phyloP scores from a whole-genome alignment of 2,113 vertebrate species.

The Microtus oregoni region DNA sequence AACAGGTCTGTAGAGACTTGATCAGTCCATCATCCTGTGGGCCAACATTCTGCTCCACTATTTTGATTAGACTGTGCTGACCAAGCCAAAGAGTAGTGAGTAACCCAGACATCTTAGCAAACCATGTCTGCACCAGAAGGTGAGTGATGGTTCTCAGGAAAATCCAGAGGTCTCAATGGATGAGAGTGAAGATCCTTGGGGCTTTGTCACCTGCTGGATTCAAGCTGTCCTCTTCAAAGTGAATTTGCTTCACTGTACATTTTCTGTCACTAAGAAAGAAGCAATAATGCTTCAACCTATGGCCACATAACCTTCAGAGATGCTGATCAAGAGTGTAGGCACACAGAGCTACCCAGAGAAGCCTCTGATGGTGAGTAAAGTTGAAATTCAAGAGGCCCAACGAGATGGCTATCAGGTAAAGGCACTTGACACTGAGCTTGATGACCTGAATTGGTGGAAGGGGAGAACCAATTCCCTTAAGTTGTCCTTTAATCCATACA shows the following conservation, averaged over 20 bases:
- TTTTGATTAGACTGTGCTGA: not conserved
- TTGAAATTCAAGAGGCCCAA: too few relatives aligned
- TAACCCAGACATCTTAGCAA: not conserved
- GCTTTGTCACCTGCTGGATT: not conserved
- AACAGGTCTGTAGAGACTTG: not conserved
- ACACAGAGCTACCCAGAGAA: too few relatives aligned
- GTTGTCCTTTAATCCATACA: not conserved
- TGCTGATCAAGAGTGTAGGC: too few relatives aligned
- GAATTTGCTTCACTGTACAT: not conserved
- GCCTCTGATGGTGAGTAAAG: too few relatives aligned
- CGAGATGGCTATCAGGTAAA: too few relatives aligned
- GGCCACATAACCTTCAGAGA: too few relatives aligned
- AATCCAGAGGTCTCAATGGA: not conserved
- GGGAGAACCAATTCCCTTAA: not conserved
- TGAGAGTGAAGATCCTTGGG: not conserved
- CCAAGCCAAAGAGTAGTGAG: not conserved
- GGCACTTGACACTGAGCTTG: too few relatives aligned
- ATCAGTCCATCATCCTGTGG: not conserved
- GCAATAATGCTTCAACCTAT: not conserved
- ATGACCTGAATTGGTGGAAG: not conserved
- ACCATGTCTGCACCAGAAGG: not conserved
- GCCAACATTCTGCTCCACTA: not conserved
- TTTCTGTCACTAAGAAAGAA: slow-evolving; percentile 24
- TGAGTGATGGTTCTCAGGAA: not conserved
- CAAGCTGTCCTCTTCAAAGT: not conserved